Evolutionary conservation across 2,888 invertebrate genomes (phyloP).

Genomic region (Machimus atricapillus): DNA sequence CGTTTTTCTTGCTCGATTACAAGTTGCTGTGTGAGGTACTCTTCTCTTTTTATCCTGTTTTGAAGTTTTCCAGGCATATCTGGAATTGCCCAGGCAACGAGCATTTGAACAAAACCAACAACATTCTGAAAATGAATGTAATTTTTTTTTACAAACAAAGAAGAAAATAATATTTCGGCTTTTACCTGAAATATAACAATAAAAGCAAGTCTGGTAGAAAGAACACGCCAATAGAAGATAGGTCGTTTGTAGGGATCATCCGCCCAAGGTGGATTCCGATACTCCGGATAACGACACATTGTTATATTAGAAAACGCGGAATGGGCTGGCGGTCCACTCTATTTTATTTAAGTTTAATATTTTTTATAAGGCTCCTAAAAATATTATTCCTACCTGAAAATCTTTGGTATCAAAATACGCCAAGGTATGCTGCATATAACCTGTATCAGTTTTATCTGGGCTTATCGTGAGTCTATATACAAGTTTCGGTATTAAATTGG

Average conservation of each 20-base stretch:
- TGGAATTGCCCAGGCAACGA: slow-evolving; percentile 79
- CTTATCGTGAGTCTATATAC: slow-evolving; percentile 69
- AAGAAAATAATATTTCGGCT: not conserved
- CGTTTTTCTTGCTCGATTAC: slow-evolving; percentile 74
- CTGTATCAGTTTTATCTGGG: slow-evolving; percentile 64
- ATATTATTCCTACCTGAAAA: slow-evolving; percentile 60
- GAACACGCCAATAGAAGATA: slow-evolving; percentile 75
- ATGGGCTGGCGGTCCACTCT: slow-evolving; percentile 55
- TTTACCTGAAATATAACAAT: slow-evolving; percentile 74
- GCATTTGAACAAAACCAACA: slow-evolving; percentile 74
- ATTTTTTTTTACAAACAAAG: not conserved
- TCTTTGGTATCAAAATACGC: slow-evolving; percentile 72
- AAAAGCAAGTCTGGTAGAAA: slow-evolving; percentile 77
- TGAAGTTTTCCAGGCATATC: slow-evolving; percentile 75
- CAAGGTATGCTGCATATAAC: slow-evolving; percentile 75
- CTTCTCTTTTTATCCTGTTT: slow-evolving; percentile 75
- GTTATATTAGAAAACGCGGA: slow-evolving; percentile 58
- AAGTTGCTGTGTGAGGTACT: slow-evolving; percentile 75
- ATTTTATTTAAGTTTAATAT: not conserved
- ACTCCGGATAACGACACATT: slow-evolving; percentile 73
- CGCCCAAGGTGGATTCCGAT: slow-evolving; percentile 68
- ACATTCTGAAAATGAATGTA: slow-evolving; percentile 67
- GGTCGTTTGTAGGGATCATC: slow-evolving; percentile 68
- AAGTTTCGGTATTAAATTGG: slow-evolving; percentile 80
- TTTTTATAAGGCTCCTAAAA: not conserved